Evolutionary conservation across 2,113 vertebrate genomes (phyloP).

Genomic region (Struthidea cinerea): DNA sequence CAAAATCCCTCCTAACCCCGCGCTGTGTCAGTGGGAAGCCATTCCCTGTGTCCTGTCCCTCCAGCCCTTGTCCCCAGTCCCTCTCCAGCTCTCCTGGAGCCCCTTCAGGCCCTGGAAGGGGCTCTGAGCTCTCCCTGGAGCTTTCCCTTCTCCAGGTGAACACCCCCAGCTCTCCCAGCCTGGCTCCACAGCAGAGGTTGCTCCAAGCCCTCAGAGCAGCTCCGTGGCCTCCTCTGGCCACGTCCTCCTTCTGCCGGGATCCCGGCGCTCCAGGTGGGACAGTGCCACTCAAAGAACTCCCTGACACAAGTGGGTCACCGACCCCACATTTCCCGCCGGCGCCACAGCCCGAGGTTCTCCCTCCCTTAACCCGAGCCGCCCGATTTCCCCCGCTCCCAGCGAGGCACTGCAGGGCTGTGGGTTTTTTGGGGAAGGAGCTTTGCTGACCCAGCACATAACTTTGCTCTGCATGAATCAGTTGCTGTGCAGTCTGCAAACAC

Average conservation of each 20-base stretch:
- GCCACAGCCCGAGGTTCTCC: background rate
- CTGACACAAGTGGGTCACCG: background rate
- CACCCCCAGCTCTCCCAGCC: background rate
- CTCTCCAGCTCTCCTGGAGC: background rate
- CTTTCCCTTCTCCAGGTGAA: background rate
- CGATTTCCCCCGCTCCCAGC: background rate
- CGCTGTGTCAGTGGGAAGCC: background rate
- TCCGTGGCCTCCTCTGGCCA: background rate
- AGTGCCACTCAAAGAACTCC: background rate
- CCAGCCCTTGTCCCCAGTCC: background rate
- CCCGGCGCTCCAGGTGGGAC: background rate
- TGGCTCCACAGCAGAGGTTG: background rate
- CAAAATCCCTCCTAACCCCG: background rate
- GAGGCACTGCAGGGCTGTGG: background rate
- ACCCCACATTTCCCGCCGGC: fast-evolving
- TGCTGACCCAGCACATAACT: conserved; percentile 54
- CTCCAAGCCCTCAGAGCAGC: background rate
- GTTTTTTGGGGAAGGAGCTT: conserved; percentile 32
- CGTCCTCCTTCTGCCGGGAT: background rate
- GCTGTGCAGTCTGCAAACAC: conserved; percentile 21
- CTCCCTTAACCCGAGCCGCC: background rate
- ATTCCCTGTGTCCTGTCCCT: background rate
- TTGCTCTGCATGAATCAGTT: conserved; percentile 24
- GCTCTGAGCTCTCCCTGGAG: background rate
- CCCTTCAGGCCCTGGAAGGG: background rate